phyloP scores from a whole-genome alignment of 2,888 invertebrate species.

The Polylopha cassiicola region DNA sequence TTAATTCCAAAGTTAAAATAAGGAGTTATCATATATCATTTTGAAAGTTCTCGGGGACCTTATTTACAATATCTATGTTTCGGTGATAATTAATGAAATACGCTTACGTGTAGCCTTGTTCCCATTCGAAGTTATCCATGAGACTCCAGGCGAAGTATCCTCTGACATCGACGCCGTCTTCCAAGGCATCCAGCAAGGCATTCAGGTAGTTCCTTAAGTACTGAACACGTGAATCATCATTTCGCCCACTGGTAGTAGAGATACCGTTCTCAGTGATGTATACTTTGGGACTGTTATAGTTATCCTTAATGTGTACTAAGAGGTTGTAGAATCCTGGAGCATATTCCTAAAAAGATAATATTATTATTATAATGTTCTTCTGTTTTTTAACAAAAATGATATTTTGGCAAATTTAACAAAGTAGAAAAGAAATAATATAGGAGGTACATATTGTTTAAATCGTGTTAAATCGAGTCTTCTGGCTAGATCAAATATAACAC shows the following conservation, averaged over 20 bases:
- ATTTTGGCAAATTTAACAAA: constrained; percentile 9
- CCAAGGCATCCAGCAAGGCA: constrained; percentile 46
- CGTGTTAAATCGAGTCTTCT: background rate
- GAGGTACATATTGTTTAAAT: background rate
- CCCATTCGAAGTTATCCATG: constrained; percentile 79
- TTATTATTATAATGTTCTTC: background rate
- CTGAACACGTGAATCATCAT: constrained; percentile 48
- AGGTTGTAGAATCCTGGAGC: constrained; percentile 27
- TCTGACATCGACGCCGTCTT: constrained; percentile 48
- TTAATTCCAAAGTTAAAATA: no score
- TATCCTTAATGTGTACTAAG: constrained; percentile 24
- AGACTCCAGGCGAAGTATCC: constrained; percentile 76
- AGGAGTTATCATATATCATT: background rate
- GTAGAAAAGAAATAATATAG: background rate
- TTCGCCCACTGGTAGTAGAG: constrained; percentile 45
- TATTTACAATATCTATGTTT: background rate
- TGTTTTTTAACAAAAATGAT: background rate
- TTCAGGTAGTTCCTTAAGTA: constrained; percentile 47
- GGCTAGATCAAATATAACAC: background rate
- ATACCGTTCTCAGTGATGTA: constrained; percentile 73
- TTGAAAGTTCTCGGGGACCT: background rate
- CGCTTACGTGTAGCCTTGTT: constrained; percentile 62
- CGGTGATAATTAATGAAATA: background rate
- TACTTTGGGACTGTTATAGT: constrained; percentile 26
- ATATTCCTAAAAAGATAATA: constrained; percentile 23